Conservation (phyloP, 2,888 invertebrate genomes). For the Drosophila nr. perissopoda region DNA sequence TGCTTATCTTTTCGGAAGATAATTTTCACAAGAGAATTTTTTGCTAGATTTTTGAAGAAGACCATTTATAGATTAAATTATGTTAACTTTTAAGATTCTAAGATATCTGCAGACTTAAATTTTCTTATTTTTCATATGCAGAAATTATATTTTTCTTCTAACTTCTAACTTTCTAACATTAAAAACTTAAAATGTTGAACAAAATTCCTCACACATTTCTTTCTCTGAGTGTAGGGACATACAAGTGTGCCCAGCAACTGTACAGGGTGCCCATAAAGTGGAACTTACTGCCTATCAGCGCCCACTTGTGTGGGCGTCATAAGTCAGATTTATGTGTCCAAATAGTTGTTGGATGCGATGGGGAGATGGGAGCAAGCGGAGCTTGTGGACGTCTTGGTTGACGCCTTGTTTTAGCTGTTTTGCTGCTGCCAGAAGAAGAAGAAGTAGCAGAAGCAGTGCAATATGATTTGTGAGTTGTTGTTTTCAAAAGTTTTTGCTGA, state of each 20-base stretch:
- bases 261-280: conserved; percentile 11
- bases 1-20: no score
- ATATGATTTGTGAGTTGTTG: conserved; percentile 69
- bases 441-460: conserved; percentile 22
- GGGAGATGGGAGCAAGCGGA: not conserved
- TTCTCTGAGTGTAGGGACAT: not conserved
- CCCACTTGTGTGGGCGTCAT: conserved; percentile 63
- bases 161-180: no score
- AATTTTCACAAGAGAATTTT: no score
- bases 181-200: not conserved
- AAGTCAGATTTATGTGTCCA: conserved; percentile 77
- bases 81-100: no score
- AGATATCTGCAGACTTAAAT: no score
- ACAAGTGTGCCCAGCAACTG: conserved; percentile 10
- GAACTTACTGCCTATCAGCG: conserved; percentile 31
- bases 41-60: no score
- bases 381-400: conserved; percentile 13
- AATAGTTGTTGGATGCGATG: conserved; percentile 49
- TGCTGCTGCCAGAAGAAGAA: not conserved
- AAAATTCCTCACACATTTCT: not conserved
- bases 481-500: conserved; percentile 54
- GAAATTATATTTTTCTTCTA: not conserved
- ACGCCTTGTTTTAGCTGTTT: conserved; percentile 43
- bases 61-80: no score
- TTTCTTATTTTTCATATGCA: not conserved